Evolutionary conservation across 2,888 invertebrate species (phyloP).

Genomic region (Caenorhabditis macrosperma): DNA sequence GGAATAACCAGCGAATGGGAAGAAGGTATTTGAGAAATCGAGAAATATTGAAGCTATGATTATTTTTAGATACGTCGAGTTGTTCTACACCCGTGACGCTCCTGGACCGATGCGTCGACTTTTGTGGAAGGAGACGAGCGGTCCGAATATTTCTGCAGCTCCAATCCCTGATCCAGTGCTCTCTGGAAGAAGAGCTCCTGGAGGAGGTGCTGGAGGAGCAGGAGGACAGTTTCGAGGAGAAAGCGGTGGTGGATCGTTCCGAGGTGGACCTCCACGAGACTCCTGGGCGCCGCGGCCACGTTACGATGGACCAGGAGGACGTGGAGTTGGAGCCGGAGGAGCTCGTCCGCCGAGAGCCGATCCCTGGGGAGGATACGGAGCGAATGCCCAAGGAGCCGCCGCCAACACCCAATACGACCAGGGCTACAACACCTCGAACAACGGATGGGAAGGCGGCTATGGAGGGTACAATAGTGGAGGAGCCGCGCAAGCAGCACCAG

Average conservation of each 20-base stretch:
- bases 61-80: constrained; percentile 85
- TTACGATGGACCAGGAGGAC: not conserved
- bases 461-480: not conserved
- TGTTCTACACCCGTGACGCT: constrained; percentile 85
- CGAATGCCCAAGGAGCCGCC: not conserved
- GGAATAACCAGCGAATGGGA: constrained; percentile 72
- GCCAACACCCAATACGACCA: not conserved
- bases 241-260: not conserved
- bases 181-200: constrained; percentile 23
- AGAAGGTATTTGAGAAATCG: constrained; percentile 80
- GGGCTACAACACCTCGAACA: not conserved
- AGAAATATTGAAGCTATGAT: not conserved
- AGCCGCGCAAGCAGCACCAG: not conserved
- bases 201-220: not conserved
- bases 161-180: constrained; percentile 53
- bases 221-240: constrained; percentile 5
- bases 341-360: constrained; percentile 20
- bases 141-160: constrained; percentile 24
- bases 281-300: constrained; percentile 12
- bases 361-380: constrained; percentile 37
- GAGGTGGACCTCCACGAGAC: constrained; percentile 17
- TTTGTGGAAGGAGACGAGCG: constrained; percentile 59
- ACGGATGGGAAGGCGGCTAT: constrained; percentile 6
- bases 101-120: constrained; percentile 64
- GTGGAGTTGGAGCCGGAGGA: not conserved